A percentile compares a stretch with the other conserved stretches of the same genome.
Conservation (phyloP, 2,113 vertebrate genomes). For the Panthera tigris region DNA sequence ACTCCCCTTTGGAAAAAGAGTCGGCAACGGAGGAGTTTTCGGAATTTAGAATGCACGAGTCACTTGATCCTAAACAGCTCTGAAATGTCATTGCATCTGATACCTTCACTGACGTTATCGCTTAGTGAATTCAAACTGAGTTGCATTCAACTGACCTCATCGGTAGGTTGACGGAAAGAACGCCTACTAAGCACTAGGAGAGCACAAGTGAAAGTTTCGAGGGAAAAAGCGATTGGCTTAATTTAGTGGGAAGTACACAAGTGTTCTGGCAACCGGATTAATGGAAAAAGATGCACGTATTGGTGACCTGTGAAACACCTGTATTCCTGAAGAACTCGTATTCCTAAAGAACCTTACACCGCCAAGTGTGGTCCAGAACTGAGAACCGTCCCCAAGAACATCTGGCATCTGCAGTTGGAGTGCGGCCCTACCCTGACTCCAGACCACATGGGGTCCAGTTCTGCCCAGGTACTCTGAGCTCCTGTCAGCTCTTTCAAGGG, state of each 20-base stretch:
- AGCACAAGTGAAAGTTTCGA: background rate
- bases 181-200: background rate
- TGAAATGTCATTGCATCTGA: background rate
- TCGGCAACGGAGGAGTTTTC: background rate
- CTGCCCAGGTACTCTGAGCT: background rate
- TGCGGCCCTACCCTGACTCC: background rate
- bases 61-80: background rate
- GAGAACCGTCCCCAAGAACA: background rate
- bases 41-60: background rate
- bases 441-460: background rate
- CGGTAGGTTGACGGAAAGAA: background rate
- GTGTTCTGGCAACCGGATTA: background rate
- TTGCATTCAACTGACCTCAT: background rate
- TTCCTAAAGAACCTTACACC: background rate
- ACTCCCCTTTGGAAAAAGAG: background rate
- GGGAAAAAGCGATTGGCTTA: background rate
- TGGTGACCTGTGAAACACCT: background rate
- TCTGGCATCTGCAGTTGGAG: fast-evolving
- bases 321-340: background rate
- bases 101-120: background rate
- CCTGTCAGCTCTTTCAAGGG: background rate
- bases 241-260: background rate
- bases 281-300: background rate
- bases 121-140: background rate
- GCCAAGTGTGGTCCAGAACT: background rate